Percentiles rank a stretch among this genome's conserved stretches.
Evolutionary conservation across 2,113 vertebrate genomes (phyloP).

Genomic region (Haemorhous mexicanus): DNA sequence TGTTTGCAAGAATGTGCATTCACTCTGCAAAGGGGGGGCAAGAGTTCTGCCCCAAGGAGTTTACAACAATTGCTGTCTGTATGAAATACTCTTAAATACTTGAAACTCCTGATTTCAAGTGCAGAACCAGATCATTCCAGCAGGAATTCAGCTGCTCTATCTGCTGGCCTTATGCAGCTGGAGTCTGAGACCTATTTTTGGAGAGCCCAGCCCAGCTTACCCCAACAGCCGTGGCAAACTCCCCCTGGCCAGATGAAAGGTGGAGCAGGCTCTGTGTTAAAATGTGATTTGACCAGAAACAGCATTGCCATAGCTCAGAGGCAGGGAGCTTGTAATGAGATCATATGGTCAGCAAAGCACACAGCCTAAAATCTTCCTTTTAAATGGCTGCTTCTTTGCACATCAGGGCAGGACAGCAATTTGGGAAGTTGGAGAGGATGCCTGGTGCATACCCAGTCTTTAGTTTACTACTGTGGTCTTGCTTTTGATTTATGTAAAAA

Average conservation of each 20-base stretch:
- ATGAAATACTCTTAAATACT: neutral
- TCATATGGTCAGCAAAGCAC: neutral
- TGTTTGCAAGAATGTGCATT: neutral
- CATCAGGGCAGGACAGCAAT: neutral
- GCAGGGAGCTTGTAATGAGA: neutral
- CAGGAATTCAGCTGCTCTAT: neutral
- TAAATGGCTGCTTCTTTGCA: neutral
- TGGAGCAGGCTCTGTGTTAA: neutral
- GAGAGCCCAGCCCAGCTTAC: neutral
- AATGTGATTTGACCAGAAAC: neutral
- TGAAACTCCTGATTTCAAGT: neutral
- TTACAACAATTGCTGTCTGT: neutral
- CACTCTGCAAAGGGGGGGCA: neutral
- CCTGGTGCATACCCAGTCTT: neutral
- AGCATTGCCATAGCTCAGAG: neutral
- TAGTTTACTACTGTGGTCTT: neutral
- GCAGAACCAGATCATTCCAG: neutral
- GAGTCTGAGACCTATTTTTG: neutral
- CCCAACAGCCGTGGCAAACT: rapidly evolving
- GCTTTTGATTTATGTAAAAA: neutral
- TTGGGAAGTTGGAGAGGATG: neutral
- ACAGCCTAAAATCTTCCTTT: neutral
- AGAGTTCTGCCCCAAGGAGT: neutral
- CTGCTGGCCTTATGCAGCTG: neutral
- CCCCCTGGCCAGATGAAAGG: neutral